phyloP scores from a whole-genome alignment of 2,113 vertebrate genomes.

The Bagarius yarrelli region DNA sequence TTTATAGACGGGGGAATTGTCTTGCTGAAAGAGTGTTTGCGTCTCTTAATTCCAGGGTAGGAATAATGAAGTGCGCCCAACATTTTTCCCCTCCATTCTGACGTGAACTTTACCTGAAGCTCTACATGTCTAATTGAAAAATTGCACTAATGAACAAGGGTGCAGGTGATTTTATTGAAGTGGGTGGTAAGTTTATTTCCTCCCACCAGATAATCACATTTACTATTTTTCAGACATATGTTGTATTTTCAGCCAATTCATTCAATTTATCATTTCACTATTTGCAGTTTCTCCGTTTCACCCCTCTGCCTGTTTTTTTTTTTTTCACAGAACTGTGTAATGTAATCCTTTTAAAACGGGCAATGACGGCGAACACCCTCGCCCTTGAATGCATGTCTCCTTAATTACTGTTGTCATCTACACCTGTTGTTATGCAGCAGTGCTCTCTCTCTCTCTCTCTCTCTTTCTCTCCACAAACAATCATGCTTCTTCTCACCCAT shows the following conservation, averaged over 20 bases:
- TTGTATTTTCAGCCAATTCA: slow-evolving; percentile 6
- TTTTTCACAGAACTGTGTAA: background rate
- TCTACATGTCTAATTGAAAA: background rate
- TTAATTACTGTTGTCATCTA: slow-evolving; percentile 49
- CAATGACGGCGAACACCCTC: slow-evolving; percentile 7
- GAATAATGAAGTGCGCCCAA: accelerated
- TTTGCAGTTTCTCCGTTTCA: background rate
- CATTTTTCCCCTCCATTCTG: background rate
- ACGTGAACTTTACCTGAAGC: background rate
- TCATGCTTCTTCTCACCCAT: slow-evolving; percentile 14
- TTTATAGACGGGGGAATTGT: no score
- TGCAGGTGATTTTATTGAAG: background rate
- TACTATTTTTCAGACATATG: background rate
- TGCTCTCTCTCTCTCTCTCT: slow-evolving; percentile 49
- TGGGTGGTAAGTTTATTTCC: background rate
- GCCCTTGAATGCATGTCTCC: slow-evolving; percentile 32
- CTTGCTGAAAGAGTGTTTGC: no score
- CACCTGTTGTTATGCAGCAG: slow-evolving; percentile 52
- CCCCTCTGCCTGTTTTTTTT: background rate
- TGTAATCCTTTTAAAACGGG: slow-evolving; percentile 9
- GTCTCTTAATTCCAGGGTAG: no score
- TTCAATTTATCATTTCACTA: slow-evolving; percentile 11
- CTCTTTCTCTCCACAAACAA: slow-evolving; percentile 44
- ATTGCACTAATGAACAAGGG: background rate
- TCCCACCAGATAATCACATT: background rate